A percentile compares a stretch with the other conserved stretches of the same genome.
Conservation (phyloP, 2,888 invertebrate species). For the Yponomeuta evonymella region DNA sequence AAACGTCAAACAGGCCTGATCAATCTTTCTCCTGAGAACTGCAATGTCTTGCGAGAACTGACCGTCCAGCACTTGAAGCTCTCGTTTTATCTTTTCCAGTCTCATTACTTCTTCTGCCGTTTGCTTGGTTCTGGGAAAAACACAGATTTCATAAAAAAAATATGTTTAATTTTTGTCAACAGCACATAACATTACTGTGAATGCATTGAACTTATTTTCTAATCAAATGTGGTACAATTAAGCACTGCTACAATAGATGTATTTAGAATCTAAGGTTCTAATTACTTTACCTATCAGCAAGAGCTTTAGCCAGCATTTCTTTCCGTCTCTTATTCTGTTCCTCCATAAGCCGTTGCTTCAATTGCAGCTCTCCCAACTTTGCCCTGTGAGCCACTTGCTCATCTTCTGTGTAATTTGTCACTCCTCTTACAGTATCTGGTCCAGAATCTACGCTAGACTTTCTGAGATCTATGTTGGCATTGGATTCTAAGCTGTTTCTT, state of each 20-base stretch:
- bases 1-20: conserved; percentile 82
- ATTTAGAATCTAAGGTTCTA: conserved; percentile 15
- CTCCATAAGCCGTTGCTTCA: conserved; percentile 84
- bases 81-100: conserved; percentile 78
- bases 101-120: conserved; percentile 82
- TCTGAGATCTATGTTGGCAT: not conserved
- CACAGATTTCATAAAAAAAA: not conserved
- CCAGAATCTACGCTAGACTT: conserved; percentile 35
- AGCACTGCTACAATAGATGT: not conserved
- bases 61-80: conserved; percentile 78
- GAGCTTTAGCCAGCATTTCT: conserved; percentile 82
- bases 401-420: conserved; percentile 55
- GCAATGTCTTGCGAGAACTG: conserved; percentile 85
- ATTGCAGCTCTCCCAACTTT: conserved; percentile 80
- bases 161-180: not conserved
- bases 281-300: conserved; percentile 79
- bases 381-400: conserved; percentile 60
- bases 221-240: not conserved
- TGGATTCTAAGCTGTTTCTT: conserved; percentile 20
- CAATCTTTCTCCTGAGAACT: conserved; percentile 85
- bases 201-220: too few species aligned
- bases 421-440: conserved; percentile 52
- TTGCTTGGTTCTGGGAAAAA: conserved; percentile 78
- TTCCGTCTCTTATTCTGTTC: conserved; percentile 87
- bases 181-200: not conserved